Evolutionary conservation across 1,140 invertebrate genomes (phyloP), one percentile per base, ranked within the genome.

Genomic region (Maniola jurtina): DNA sequence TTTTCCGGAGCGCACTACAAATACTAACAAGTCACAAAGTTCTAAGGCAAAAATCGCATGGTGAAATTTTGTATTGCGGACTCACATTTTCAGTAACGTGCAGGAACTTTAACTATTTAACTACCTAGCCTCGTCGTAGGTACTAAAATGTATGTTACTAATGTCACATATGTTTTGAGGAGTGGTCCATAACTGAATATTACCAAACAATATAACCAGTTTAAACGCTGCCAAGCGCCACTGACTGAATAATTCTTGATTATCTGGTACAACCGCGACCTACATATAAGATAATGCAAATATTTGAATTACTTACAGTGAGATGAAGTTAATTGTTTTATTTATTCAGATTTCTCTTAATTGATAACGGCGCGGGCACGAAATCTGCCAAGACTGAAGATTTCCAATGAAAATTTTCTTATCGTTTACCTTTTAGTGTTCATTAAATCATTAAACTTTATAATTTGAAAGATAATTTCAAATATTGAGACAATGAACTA

Each of bases 201-300:
- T 52, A 52, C 48, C 48, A 52, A 52, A 52, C 48, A 25, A 52
- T 52, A 52, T 6, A 45, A 45, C 48, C 48, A 52, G 48, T 52
- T 52, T 16, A 48, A 52, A n/a, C 13, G 48, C 48, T 14, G 6
- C 16, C 5, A n/a, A n/a, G 14, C 10, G 48, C 2, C 48, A 52
- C 16, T 25, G 48, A 6, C 14, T 15, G 7, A 52, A 7, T 6
- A 8, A 42, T 7, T 52, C 48, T 52, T 10, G 48, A 16, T 45
- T 11, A 10, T 5, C 25, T 25, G 48, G 3, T 52, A 65, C 52
- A 47, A 64, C 55, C 35, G 36, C 64, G 64, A 65, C 64, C 64
- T 65, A 65, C 64, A 65, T 65, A 65, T 58, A 50, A 45, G 48
- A 52, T 60, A 52, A 60, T 60, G 64, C 42, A 59, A 65, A 65